Evolutionary conservation across 2,113 vertebrate species (phyloP), one percentile per base, ranked within the genome.

Genomic region (Columba janthina): DNA sequence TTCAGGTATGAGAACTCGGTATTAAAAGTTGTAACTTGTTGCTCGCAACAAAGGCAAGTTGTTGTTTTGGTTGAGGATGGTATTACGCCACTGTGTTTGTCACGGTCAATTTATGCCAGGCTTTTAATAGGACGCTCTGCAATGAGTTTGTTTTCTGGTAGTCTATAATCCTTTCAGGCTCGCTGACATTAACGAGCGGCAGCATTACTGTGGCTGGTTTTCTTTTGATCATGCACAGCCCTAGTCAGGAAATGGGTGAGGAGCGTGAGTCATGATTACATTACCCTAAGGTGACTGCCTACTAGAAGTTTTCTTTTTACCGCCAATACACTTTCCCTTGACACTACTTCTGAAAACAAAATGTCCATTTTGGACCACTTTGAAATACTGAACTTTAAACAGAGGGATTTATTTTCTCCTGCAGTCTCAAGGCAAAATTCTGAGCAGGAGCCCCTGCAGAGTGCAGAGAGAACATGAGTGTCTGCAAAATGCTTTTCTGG

Each of bases 231-330:
- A 32, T 93, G 88, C 65, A 88, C 88, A 90, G 51, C 92, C 69
- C 93, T 29, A 46, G 44, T 93, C 94, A 96, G 94, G 94, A 96
- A 96, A 93, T 94, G 93, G 92, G 94, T 90, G 94, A 97, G 96
- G 85, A 96, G 85, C n/a, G 1, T 94, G 95, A 97, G 83, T 97
- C 94, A 96, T 86, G 88, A 93, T 94, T 93, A 78, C 88, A 92
- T 96, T 96, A 93, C 81, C 77, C 87, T 93, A 82, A 93, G 84
- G 76, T 53, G 88, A 50, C 93, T 93, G 88, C 92, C 90, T 91
- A 84, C 83, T 86, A 81, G 40, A 89, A 94, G 83, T 86, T 93
- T 94, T 78, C 76, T 78, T 94, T 85, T 77, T 90, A 82, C 92
- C 2, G 19, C 85, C 85, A 96, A 5, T 86, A 31, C 0, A 9